A percentile compares a stretch with the other conserved stretches of the same genome.
phyloP scores from a whole-genome alignment of 2,113 vertebrate genomes.

The Paraplagusia blochii region DNA sequence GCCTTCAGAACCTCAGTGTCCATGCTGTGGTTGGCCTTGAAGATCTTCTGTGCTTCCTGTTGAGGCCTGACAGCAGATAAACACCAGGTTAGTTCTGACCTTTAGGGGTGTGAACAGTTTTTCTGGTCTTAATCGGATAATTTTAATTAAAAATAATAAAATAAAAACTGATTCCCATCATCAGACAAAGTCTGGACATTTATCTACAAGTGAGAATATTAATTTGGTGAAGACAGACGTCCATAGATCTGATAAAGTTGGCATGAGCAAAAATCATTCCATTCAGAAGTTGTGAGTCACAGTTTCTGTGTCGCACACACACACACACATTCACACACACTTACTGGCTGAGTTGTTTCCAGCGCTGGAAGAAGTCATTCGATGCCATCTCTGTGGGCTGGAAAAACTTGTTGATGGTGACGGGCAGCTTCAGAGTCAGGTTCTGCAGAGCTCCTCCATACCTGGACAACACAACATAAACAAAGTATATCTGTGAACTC shows the following conservation, averaged over 20 bases:
- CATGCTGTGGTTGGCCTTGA: constrained; percentile 89
- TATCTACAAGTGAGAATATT: too few species aligned
- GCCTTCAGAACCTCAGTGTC: constrained; percentile 89
- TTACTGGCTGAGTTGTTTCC: constrained; percentile 93
- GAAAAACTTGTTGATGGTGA: constrained; percentile 95
- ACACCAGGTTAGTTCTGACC: not conserved
- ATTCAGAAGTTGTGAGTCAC: too few species aligned
- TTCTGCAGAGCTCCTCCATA: constrained; percentile 88
- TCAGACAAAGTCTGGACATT: too few species aligned
- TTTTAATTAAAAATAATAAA: too few species aligned
- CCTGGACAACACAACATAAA: constrained; percentile 56
- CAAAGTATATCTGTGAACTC: too few species aligned
- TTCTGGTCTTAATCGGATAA: too few species aligned
- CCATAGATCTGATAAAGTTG: too few species aligned
- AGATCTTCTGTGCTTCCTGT: constrained; percentile 93
- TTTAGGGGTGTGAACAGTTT: too few species aligned
- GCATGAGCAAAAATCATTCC: too few species aligned
- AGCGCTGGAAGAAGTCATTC: constrained; percentile 91
- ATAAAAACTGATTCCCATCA: too few species aligned
- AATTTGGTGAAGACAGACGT: too few species aligned
- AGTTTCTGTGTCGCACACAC: too few species aligned
- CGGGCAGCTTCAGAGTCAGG: constrained; percentile 85
- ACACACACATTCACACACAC: constrained; percentile 17
- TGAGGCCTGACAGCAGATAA: constrained; percentile 76
- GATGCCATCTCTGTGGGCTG: constrained; percentile 91